Conservation (phyloP, 2,888 invertebrate species). For the Tromatobia lineatoria region DNA sequence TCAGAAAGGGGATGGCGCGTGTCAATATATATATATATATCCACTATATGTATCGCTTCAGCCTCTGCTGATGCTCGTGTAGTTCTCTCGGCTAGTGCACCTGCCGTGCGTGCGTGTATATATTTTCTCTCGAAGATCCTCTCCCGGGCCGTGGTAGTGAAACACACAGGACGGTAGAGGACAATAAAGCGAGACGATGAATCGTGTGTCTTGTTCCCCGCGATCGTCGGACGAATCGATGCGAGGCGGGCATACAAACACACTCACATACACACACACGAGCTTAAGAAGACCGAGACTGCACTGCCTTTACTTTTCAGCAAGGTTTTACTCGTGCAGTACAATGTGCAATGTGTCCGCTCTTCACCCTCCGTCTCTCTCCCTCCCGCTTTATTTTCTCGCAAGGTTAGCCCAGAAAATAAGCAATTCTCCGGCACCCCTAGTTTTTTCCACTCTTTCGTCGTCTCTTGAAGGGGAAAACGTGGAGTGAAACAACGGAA, state of each 20-base stretch:
- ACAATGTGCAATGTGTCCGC: slow-evolving; percentile 1
- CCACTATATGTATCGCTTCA: slow-evolving; percentile 19
- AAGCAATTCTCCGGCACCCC: slow-evolving; percentile 18
- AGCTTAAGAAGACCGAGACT: slow-evolving; percentile 33
- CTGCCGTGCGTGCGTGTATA: slow-evolving; percentile 22
- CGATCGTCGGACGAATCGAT: slow-evolving; percentile 60
- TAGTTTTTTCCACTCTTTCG: not conserved
- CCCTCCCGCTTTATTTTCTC: slow-evolving; percentile 8
- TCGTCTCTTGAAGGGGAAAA: not conserved
- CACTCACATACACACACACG: not conserved
- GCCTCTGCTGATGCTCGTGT: slow-evolving; percentile 25
- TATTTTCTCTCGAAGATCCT: not conserved
- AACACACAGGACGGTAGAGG: not conserved
- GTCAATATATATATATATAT: slow-evolving; percentile 1
- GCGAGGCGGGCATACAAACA: slow-evolving; percentile 26
- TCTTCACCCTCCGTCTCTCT: slow-evolving; percentile 4
- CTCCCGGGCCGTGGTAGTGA: not conserved
- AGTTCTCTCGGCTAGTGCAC: slow-evolving; percentile 40
- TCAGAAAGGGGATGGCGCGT: slow-evolving; percentile 29
- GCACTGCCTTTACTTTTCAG: slow-evolving; percentile 46
- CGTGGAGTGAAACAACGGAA: slow-evolving; percentile 13
- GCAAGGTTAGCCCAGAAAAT: slow-evolving; percentile 7
- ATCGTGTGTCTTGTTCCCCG: slow-evolving; percentile 22
- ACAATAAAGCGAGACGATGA: slow-evolving; percentile 23
- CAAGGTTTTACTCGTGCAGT: not conserved